Evolutionary conservation across 1,140 invertebrate genomes (phyloP), one percentile per base, ranked within the genome.

Genomic region (Philotrypesis tridentata): DNA sequence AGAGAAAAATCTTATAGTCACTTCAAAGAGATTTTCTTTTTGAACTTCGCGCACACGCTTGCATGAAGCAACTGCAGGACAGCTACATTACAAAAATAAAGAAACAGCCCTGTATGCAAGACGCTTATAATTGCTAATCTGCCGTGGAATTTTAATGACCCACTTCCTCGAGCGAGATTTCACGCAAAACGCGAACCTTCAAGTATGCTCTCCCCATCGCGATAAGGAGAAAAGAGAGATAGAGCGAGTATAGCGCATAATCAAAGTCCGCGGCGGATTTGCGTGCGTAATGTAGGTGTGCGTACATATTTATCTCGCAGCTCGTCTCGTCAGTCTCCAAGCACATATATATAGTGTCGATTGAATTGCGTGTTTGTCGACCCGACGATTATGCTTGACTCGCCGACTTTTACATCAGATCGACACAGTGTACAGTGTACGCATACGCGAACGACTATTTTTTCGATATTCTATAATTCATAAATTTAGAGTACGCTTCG

Each of bases 201-300:
- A 55, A 17, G 48, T 55, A 55, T 55, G n/a, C n/a, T 55, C 21
- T 21, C 6, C 21, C 17, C 2, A 21, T 25, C 23, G n/a, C n/a
- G 60, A 23, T n/a, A 63, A 63, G 27, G 27, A n/a, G n/a, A n/a
- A n/a, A n/a, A n/a, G 25, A 29, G 27, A 27, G 11, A 27, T 6
- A 60, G 63, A 29, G 27, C 9, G 25, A 12, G 0, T 21, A 21
- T n/a, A 33, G 67, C 21, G 14, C 8, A 55, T 55, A 55, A 55
- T 55, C 48, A 55, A 55, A 17, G 17, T 14, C 5, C 27, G 31
- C 11, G 37, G 17, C 40, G 70, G 12, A 48, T 72, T 43, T n/a
- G 70, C 40, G 70, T 48, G 70, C 70, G 37, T 43, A 72, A 48
- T 74, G 48, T 31, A 60, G 23, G 43, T 74, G 72, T 74, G 29